phyloP scores from a whole-genome alignment of 2,888 invertebrate species.

The Cybosia mesomella region DNA sequence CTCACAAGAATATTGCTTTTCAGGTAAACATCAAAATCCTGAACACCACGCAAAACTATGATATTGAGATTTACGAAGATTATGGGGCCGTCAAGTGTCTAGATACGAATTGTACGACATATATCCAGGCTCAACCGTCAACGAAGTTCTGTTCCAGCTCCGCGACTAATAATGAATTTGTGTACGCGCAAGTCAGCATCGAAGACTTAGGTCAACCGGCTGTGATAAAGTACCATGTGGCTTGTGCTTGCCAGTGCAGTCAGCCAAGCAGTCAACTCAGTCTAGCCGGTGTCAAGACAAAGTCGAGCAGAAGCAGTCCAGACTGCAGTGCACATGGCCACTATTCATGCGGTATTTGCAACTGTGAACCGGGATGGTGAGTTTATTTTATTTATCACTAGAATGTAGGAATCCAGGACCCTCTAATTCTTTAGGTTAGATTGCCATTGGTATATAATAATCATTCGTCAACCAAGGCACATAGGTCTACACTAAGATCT shows the following conservation, averaged over 20 bases:
- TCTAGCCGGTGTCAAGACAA: constrained; percentile 52
- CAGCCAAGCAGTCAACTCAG: constrained; percentile 15
- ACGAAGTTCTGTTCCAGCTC: constrained; percentile 62
- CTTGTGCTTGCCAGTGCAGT: constrained; percentile 73
- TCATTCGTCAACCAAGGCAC: too few species aligned
- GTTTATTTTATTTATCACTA: constrained; percentile 15
- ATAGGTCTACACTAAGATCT: background rate
- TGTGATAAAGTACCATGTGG: constrained; percentile 66
- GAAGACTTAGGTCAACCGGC: constrained; percentile 56
- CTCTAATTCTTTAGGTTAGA: too few species aligned
- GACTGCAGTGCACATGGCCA: constrained; percentile 82
- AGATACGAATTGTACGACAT: constrained; percentile 48
- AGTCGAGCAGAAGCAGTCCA: constrained; percentile 63
- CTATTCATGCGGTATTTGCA: constrained; percentile 88
- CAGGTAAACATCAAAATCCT: constrained; percentile 29
- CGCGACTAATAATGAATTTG: constrained; percentile 55
- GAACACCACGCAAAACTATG: constrained; percentile 60
- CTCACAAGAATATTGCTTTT: constrained; percentile 13
- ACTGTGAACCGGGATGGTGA: constrained; percentile 72
- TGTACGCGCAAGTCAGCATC: constrained; percentile 57
- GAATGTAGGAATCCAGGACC: too few species aligned
- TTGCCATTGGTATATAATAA: too few species aligned
- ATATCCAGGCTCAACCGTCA: constrained; percentile 49
- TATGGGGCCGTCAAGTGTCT: constrained; percentile 34
- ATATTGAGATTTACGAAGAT: constrained; percentile 41